Evolutionary conservation across 2,113 vertebrate genomes (phyloP).

Genomic region (Oncorhynchus nerka): DNA sequence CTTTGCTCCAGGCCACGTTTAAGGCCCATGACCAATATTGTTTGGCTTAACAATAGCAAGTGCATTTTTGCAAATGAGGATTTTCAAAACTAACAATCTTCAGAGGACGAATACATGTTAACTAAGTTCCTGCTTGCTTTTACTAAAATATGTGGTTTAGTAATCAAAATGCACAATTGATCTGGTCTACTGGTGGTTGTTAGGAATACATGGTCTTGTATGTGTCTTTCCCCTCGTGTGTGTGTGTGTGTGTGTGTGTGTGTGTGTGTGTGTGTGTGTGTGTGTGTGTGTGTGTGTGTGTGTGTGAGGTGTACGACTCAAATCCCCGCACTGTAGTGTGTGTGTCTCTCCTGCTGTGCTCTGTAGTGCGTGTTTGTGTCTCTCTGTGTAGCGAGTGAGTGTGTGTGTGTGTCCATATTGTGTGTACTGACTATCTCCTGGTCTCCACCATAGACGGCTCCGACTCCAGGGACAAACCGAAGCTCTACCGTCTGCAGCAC

Average conservation of each 20-base stretch:
- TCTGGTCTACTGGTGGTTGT: neutral
- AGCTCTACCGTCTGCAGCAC: conserved; percentile 94
- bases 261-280: too few relatives aligned
- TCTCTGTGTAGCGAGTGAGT: conserved; percentile 1
- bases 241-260: too few relatives aligned
- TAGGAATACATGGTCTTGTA: neutral
- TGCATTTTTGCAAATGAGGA: too few relatives aligned
- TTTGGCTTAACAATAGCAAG: too few relatives aligned
- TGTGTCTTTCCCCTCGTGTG: too few relatives aligned
- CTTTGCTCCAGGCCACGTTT: too few relatives aligned
- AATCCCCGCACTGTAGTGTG: neutral
- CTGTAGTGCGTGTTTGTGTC: neutral
- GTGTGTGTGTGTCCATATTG: conserved; percentile 5
- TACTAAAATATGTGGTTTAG: conserved; percentile 59
- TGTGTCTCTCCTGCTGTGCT: neutral
- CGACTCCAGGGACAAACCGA: conserved; percentile 97
- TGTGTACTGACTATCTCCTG: conserved; percentile 21
- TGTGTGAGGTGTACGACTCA: too few relatives aligned
- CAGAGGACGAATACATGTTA: neutral
- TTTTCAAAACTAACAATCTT: too few relatives aligned
- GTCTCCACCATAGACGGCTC: conserved; percentile 83
- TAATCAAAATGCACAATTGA: conserved; percentile 28
- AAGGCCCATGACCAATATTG: too few relatives aligned
- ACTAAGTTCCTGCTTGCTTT: conserved; percentile 55
- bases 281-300: too few relatives aligned